Conservation (phyloP, 2,888 invertebrate genomes). For the Eupithecia inturbata region DNA sequence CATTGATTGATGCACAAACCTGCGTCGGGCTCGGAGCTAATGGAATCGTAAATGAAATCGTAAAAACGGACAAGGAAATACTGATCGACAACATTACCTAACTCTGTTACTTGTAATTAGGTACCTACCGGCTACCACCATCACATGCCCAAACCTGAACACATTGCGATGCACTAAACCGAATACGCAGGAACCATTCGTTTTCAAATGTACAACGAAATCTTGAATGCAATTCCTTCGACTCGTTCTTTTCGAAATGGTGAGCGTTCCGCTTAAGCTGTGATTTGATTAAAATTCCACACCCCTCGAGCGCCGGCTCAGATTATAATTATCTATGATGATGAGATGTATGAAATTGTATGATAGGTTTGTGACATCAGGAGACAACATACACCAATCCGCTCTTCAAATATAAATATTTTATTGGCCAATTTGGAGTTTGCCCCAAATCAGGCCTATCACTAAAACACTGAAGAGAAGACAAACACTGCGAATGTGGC, state of each 20-base stretch:
- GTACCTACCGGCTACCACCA: too few species aligned
- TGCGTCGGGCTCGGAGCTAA: constrained; percentile 14
- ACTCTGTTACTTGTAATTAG: background rate
- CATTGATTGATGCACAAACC: constrained; percentile 3
- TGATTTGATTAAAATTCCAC: background rate
- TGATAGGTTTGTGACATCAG: background rate
- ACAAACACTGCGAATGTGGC: background rate
- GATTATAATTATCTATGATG: background rate
- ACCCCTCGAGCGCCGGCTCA: background rate
- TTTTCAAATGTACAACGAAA: background rate
- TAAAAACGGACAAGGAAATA: constrained; percentile 40
- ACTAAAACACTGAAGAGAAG: background rate
- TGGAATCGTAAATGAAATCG: constrained; percentile 40
- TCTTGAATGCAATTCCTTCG: background rate
- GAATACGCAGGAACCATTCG: background rate
- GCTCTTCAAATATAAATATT: background rate
- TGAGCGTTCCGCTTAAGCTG: background rate
- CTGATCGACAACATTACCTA: constrained; percentile 25
- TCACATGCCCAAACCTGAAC: background rate
- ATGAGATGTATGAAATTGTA: background rate
- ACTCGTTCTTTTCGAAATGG: background rate
- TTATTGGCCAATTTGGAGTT: background rate
- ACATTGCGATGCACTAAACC: background rate
- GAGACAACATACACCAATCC: background rate
- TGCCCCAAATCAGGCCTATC: background rate